phyloP scores from a whole-genome alignment of 2,797 vertebrate genomes.

The Phoeniculus purpureus region DNA sequence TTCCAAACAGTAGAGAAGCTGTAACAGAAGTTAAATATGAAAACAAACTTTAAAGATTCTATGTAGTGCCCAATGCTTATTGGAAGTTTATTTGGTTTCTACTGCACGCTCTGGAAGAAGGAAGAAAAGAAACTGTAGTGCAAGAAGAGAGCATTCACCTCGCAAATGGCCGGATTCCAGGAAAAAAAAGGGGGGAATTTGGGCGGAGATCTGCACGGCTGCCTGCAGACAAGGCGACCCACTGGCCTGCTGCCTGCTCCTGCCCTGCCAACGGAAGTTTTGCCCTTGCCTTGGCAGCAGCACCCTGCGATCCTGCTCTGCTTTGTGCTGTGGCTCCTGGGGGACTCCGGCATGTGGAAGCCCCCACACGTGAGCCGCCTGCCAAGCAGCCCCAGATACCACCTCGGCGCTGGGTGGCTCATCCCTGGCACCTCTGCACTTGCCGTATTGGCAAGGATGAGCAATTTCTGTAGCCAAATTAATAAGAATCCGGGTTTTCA shows the following conservation, averaged over 20 bases:
- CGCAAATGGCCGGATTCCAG: conserved; percentile 33
- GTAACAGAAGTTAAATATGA: not conserved
- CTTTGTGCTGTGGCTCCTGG: fast-evolving
- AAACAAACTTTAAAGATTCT: not conserved
- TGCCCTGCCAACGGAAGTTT: not conserved
- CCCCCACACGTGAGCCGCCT: not conserved
- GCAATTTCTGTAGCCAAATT: fast-evolving
- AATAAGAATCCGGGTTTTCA: fast-evolving
- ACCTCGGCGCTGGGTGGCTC: not conserved
- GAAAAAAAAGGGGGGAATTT: not conserved
- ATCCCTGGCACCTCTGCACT: fast-evolving
- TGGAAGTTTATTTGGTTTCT: conserved; percentile 44
- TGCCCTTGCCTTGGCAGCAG: conserved; percentile 32
- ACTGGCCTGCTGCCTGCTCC: conserved; percentile 39
- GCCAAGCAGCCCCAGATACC: not conserved
- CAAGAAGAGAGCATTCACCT: conserved; percentile 35
- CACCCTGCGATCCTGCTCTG: fast-evolving
- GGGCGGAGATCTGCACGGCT: not conserved
- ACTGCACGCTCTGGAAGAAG: not conserved
- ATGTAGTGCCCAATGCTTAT: not conserved
- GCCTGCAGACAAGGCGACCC: not conserved
- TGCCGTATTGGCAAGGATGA: no score
- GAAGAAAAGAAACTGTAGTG: not conserved
- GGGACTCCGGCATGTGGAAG: not conserved
- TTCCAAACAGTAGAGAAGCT: not conserved